Evolutionary conservation across 23 tunicate species (phyloP), one percentile per base, ranked within the genome.

Genomic region (Styela plicata): DNA sequence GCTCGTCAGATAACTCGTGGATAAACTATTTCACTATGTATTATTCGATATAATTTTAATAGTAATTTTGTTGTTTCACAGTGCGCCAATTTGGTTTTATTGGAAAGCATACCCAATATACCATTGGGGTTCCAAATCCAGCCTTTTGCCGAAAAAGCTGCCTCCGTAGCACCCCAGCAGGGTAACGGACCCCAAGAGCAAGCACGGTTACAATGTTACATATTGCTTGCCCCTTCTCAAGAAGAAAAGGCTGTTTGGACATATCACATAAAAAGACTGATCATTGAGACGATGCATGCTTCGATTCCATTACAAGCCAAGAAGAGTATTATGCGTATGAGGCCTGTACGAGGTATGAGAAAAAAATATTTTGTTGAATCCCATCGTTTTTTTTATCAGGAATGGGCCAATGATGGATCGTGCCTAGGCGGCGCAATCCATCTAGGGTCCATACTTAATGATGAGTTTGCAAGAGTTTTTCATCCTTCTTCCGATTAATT

Each of bases 211-310:
- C 32, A 36, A 44, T 33, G 52, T 16, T 76, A 76, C 26, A 74
- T 70, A 2, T 30, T 89, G 24, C 73, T 86, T 2, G 88, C 88
- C 7, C 76, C 33, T n/a, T 57, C 78, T 25, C 67, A 64, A 20
- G 85, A 80, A 0, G 94, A 89, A 44, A 89, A 89, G 44, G 73
- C 78, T 24, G 28, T 78, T 26, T 89, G 94, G 94, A 89, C 94
- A 1, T 82, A 89, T 73, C 82, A 89, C 69, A 89, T 89, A 34
- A 89, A 89, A 53, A 61, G 79, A 36, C 88, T 69, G 13, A 84
- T 89, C 63, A 80, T 89, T 0, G 66, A 89, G 36, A 79, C 83
- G 24, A 88, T 80, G 33, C 87, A 84, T n/a, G 81, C 87, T 1
- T 81, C 85, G 2, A 84, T 89, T 34, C 94, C 94, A 1, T 3